These are phyloP conservation scores for Habroteleia sp. DNA, from an alignment of 2,888 invertebrate species.

Conservation along the genomic window DNA sequence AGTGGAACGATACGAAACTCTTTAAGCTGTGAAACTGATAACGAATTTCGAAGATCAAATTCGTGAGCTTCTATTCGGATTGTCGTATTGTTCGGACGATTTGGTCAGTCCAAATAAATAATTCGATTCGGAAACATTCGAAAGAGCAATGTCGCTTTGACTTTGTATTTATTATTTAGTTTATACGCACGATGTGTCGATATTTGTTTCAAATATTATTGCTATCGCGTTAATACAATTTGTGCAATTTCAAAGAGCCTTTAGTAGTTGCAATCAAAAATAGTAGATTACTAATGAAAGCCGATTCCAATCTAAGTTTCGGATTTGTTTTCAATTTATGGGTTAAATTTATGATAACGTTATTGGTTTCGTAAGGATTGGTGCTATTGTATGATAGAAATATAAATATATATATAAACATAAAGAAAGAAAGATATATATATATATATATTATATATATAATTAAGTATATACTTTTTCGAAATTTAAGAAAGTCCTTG, in stretches of 20 bases:
- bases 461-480: conserved; percentile 10
- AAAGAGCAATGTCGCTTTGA: neutral
- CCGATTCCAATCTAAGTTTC: conserved; percentile 7
- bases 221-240: conserved; percentile 4
- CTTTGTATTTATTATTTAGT: conserved; percentile 5
- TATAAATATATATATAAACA: conserved; percentile 15
- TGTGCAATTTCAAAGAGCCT: conserved; percentile 26
- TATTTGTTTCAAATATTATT: conserved; percentile 22
- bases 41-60: conserved; percentile 9
- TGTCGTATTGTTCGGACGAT: conserved; percentile 19
- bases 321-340: conserved; percentile 7
- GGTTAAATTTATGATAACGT: neutral
- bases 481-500: conserved; percentile 26
- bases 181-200: conserved; percentile 1
- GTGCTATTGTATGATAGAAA: conserved; percentile 24
- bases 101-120: conserved; percentile 27
- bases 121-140: conserved; percentile 1
- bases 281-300: conserved; percentile 9
- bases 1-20: conserved; percentile 2
- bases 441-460: too few relatives aligned
- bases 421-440: too few relatives aligned
- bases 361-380: conserved; percentile 33
- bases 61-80: neutral
- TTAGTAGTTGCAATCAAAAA: conserved; percentile 23
- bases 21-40: conserved; percentile 29